Conservation (phyloP, 2,888 invertebrate genomes). For the Trichogramma evanescens region DNA sequence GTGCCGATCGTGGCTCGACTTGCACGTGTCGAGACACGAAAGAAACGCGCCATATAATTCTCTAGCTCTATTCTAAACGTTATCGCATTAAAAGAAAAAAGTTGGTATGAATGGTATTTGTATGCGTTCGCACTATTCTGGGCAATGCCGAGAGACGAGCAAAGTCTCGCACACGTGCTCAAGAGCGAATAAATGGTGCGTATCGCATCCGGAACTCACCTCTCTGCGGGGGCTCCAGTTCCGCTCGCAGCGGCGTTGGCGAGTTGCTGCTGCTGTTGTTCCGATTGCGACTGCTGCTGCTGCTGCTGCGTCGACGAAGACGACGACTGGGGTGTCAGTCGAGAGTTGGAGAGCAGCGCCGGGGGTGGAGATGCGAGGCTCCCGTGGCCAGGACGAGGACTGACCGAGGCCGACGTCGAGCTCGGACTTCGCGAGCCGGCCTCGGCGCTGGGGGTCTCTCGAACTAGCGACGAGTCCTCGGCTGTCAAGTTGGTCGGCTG, state of each 20-base stretch:
- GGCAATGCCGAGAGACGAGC: constrained; percentile 24
- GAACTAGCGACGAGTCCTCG: constrained; percentile 14
- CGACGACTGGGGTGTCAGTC: constrained; percentile 42
- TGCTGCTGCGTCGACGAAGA: constrained; percentile 23
- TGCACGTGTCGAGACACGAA: too few relatives aligned
- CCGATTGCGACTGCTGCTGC: constrained; percentile 31
- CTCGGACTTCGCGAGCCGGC: constrained; percentile 41
- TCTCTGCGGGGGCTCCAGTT: constrained; percentile 40
- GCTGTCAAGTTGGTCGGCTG: constrained; percentile 31
- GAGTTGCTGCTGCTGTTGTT: constrained; percentile 21
- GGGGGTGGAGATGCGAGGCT: constrained; percentile 46
- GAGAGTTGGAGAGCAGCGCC: constrained; percentile 15
- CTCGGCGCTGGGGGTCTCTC: constrained; percentile 25
- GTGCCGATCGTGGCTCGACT: too few relatives aligned
- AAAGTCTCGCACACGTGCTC: constrained; percentile 23
- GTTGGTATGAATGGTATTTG: too few relatives aligned
- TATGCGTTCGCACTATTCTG: background rate
- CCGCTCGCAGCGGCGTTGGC: constrained; percentile 28
- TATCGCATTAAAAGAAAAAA: too few relatives aligned
- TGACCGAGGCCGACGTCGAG: constrained; percentile 45
- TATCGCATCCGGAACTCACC: constrained; percentile 42
- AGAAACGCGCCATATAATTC: too few relatives aligned
- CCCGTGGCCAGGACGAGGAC: constrained; percentile 47
- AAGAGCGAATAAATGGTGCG: constrained; percentile 42
- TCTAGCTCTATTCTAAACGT: too few relatives aligned